Percentiles rank a stretch among this genome's conserved stretches.
Conservation (phyloP, 2,888 invertebrate genomes). For the Marronus borbonicus region DNA sequence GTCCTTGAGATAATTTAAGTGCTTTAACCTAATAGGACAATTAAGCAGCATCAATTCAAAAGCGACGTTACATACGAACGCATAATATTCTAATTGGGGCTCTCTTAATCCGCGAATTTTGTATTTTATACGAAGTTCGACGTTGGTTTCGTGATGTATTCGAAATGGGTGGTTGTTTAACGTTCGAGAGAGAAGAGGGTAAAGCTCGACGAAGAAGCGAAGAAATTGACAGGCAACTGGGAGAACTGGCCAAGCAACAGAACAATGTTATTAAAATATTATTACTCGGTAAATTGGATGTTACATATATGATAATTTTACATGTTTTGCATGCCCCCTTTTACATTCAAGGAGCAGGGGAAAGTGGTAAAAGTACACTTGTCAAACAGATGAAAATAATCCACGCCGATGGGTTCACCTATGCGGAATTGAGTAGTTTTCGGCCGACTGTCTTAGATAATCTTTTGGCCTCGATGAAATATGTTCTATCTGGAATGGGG, state of each 20-base stretch:
- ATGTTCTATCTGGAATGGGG: constrained; percentile 79
- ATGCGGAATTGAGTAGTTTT: constrained; percentile 75
- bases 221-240: constrained; percentile 76
- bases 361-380: constrained; percentile 79
- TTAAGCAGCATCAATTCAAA: constrained; percentile 36
- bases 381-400: constrained; percentile 82
- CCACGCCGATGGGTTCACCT: constrained; percentile 78
- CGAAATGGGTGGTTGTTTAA: constrained; percentile 77
- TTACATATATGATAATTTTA: not conserved
- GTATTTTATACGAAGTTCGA: constrained; percentile 8
- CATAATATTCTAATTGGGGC: not conserved
- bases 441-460: constrained; percentile 78
- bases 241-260: constrained; percentile 74
- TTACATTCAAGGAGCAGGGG: constrained; percentile 73
- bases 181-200: constrained; percentile 75
- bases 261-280: constrained; percentile 77
- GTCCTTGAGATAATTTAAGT: constrained; percentile 48
- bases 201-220: constrained; percentile 75
- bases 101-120: constrained; percentile 8
- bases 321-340: not conserved
- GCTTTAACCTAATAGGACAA: constrained; percentile 48
- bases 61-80: constrained; percentile 24
- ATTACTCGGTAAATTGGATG: constrained; percentile 71
- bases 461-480: constrained; percentile 79
- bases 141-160: constrained; percentile 62